Conservation (phyloP, 2,113 vertebrate genomes). For the Syngnathus typhle region DNA sequence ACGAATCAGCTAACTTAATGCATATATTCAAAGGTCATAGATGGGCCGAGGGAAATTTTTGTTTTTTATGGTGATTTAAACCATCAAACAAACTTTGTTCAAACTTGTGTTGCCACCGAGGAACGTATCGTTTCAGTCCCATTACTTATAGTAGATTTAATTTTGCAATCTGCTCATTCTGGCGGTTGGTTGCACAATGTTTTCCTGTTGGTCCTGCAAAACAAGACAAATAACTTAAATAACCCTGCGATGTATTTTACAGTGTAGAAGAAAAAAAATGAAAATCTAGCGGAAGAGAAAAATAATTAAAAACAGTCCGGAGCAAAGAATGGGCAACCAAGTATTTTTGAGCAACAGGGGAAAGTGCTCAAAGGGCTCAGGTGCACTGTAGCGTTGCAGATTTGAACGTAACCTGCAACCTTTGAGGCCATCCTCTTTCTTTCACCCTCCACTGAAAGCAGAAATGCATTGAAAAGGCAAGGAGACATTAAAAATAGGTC, state of each 20-base stretch:
- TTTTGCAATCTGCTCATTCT: not conserved
- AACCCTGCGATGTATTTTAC: not conserved
- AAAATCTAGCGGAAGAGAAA: not conserved
- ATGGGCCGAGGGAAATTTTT: too few species aligned
- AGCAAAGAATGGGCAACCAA: slow-evolving; percentile 21
- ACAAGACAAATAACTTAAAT: not conserved
- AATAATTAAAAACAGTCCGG: slow-evolving; percentile 7
- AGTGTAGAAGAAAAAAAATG: not conserved
- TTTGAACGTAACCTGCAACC: slow-evolving; percentile 33
- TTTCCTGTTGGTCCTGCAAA: too few species aligned
- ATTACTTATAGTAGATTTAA: not conserved
- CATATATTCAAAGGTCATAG: too few species aligned
- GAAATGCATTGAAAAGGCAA: slow-evolving; percentile 32
- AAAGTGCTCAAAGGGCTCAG: slow-evolving; percentile 23
- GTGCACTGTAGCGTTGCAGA: slow-evolving; percentile 33
- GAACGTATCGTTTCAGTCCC: not conserved
- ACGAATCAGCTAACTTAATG: too few species aligned
- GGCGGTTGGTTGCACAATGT: not conserved
- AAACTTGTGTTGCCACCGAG: not conserved
- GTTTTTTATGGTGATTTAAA: too few species aligned
- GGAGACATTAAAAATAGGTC: slow-evolving; percentile 48
- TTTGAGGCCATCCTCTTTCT: slow-evolving; percentile 31
- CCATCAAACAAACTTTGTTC: too few species aligned
- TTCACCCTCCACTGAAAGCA: slow-evolving; percentile 41
- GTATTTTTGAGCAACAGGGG: slow-evolving; percentile 4